Conservation (phyloP, 2,113 vertebrate species). For the Lophura nycthemera region DNA sequence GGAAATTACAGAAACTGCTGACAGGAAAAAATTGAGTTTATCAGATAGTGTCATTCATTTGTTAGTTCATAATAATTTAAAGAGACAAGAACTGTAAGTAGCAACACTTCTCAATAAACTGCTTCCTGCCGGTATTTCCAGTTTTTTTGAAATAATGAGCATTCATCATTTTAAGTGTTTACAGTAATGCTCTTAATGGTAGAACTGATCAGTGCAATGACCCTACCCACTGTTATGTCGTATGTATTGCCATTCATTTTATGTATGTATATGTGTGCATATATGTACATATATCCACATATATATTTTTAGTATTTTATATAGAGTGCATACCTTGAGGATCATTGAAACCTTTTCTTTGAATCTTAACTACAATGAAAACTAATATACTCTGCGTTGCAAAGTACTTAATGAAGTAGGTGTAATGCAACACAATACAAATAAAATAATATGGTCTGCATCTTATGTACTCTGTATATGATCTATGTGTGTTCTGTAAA, state of each 20-base stretch:
- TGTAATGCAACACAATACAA: neutral
- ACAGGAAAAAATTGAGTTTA: neutral
- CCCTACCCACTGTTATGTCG: conserved; percentile 70
- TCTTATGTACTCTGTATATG: conserved; percentile 81
- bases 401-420: conserved; percentile 16
- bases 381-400: conserved; percentile 18
- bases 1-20: neutral
- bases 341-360: conserved; percentile 69
- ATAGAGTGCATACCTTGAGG: conserved; percentile 82
- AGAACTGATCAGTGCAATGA: conserved; percentile 40
- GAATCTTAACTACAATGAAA: conserved; percentile 13
- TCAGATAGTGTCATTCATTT: neutral
- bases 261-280: conserved; percentile 80
- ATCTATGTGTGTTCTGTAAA: conserved; percentile 78
- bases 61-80: neutral
- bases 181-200: conserved; percentile 32
- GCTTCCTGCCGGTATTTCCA: conserved; percentile 38
- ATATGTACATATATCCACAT: conserved; percentile 73
- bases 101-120: neutral
- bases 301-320: conserved; percentile 74
- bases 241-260: conserved; percentile 76
- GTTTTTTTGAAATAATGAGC: neutral
- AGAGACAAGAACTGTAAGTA: conserved; percentile 9
- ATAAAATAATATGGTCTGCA: conserved; percentile 65
- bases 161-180: conserved; percentile 24